phyloP scores from a whole-genome alignment of 2,113 vertebrate species.

The Cheirogaleus medius region DNA sequence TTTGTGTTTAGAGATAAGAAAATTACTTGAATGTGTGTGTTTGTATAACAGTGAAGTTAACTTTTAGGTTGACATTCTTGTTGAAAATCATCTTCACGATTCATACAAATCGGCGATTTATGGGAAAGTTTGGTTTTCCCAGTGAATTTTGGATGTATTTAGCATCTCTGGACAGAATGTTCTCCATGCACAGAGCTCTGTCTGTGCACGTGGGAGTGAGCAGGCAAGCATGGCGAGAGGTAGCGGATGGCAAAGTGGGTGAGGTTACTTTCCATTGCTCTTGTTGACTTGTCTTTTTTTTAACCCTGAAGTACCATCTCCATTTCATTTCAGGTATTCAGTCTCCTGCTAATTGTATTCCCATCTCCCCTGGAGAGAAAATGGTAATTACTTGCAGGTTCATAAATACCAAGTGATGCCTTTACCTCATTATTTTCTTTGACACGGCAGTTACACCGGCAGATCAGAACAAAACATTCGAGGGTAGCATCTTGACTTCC shows the following conservation, averaged over 20 bases:
- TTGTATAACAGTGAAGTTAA: not conserved
- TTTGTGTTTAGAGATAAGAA: conserved; percentile 48
- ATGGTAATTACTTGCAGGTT: conserved; percentile 51
- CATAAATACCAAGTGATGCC: conserved; percentile 51
- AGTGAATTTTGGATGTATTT: not conserved
- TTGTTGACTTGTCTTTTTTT: not conserved
- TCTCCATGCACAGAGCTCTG: not conserved
- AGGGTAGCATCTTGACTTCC: conserved; percentile 23
- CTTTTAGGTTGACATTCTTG: not conserved
- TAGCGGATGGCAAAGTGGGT: not conserved
- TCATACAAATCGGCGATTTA: not conserved
- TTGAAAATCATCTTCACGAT: conserved; percentile 12
- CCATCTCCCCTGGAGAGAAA: conserved; percentile 54
- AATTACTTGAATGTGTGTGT: not conserved
- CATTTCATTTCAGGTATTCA: conserved; percentile 52
- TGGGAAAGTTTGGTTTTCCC: not conserved
- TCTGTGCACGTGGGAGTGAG: not conserved
- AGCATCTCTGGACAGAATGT: not conserved
- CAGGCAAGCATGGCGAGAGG: not conserved
- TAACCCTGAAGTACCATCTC: not conserved
- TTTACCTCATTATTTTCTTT: conserved; percentile 65
- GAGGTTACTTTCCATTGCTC: not conserved
- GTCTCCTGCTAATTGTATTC: conserved; percentile 54
- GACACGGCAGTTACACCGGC: not conserved
- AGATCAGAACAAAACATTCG: conserved; percentile 31